These are phyloP conservation scores for Muntiacus reevesi DNA, from an alignment of 2,113 vertebrate genomes.

Conservation along the genomic window DNA sequence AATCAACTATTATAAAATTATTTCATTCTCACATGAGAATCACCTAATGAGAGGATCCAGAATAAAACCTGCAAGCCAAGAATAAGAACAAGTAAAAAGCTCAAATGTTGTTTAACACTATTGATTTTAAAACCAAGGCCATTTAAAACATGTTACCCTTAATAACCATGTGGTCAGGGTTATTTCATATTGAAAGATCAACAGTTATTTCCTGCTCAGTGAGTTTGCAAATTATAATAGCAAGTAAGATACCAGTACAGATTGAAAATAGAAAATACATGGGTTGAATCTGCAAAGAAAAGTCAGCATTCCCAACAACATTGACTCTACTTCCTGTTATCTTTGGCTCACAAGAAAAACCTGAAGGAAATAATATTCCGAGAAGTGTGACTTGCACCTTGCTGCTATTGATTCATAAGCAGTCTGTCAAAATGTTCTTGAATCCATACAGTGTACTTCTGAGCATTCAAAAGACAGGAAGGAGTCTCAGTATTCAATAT, in stretches of 20 bases:
- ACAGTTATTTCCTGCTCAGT: conserved; percentile 41
- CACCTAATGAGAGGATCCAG: background rate
- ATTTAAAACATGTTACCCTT: conserved; percentile 9
- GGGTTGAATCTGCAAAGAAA: conserved; percentile 9
- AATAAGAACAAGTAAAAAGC: conserved; percentile 38
- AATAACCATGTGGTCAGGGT: background rate
- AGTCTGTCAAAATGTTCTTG: conserved; percentile 12
- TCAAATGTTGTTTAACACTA: background rate
- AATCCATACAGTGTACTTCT: background rate
- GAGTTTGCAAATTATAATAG: conserved; percentile 28
- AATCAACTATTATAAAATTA: background rate
- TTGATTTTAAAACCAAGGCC: conserved; percentile 17
- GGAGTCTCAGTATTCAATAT: background rate
- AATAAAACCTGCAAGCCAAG: background rate
- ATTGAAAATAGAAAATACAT: conserved; percentile 29
- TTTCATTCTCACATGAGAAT: background rate
- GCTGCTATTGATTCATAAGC: background rate
- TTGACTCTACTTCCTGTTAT: background rate
- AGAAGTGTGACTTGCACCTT: background rate
- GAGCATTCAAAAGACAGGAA: background rate
- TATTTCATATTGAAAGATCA: conserved; percentile 29
- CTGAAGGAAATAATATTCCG: background rate
- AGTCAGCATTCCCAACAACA: background rate
- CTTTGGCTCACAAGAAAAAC: conserved; percentile 8
- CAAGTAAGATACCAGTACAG: conserved; percentile 14